Base-by-base conservation (phyloP, 1,140 invertebrate genomes). In the Aricia agestis region DNA sequence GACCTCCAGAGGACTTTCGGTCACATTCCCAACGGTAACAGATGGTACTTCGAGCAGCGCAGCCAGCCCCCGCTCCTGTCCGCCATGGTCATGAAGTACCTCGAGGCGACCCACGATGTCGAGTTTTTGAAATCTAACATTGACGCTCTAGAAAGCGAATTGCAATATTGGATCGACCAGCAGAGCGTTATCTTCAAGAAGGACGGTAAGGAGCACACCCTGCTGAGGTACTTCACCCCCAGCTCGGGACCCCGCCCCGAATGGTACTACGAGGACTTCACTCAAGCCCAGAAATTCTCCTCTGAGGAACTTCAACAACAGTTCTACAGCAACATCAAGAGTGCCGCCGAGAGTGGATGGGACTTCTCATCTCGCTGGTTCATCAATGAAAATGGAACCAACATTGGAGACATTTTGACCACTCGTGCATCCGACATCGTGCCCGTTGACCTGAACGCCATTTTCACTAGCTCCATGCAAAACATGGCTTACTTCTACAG, bases 21-120 rank as follows among this genome's bases (percentile, higher is more conserved):
- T 3, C 95, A 96, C 74, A 88, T 97, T 61, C 96, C 96, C 1
- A 97, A 97, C 79, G 96, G 96, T 19, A 95, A 94, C 63, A 87
- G 97, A 80, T 92, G 96, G 75, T 98, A 98, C 92, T 97, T 97
- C 82, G 81, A 94, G 66, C 86, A 93, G 89, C 91, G 97, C 76
- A 96, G 95, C 63, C 97, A 98, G 79, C 97, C 96, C 0, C 97
- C 97, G 0, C 85, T 97, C n/a, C 89, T 98, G 10, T 94, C 94
- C 32, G 93, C 94, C 1, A 98, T 98, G 96, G 94, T 96, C 1
- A 90, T 94, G 6, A 88, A 92, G 13, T 97, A 97, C 81, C 85
- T 94, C 25, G 86, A 95, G 66, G 81, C 86, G 11, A 97, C 96
- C 0, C 82, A 92, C 0, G 95, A 98, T 82, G 79, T 89, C 0